These are phyloP conservation scores for Brachypodius melanocephalos DNA, from an alignment of 2,113 vertebrate genomes.

Conservation along the genomic window DNA sequence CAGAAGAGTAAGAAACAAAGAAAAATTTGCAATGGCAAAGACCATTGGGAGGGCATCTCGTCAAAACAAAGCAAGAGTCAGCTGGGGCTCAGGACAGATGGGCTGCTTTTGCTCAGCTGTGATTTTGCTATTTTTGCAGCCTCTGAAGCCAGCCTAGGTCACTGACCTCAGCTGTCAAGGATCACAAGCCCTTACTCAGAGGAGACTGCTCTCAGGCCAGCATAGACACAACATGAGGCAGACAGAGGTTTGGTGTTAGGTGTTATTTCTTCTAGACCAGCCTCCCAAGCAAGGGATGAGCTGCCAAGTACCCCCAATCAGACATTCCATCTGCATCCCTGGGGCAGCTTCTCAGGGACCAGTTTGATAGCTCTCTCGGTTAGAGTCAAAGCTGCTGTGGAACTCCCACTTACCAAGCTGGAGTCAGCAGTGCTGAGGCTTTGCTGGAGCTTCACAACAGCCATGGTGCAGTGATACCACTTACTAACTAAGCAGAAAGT, in stretches of 20 bases:
- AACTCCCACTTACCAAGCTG: background rate
- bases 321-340: accelerated
- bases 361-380: accelerated
- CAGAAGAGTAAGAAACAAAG: background rate
- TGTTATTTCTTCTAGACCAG: background rate
- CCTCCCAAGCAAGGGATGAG: background rate
- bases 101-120: background rate
- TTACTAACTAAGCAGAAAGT: background rate
- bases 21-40: background rate
- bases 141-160: background rate
- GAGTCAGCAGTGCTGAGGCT: background rate
- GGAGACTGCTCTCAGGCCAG: background rate
- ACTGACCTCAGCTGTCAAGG: background rate
- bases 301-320: background rate
- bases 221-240: background rate
- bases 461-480: background rate
- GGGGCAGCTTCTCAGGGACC: background rate
- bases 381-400: background rate
- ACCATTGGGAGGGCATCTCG: background rate
- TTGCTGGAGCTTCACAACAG: background rate
- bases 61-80: background rate
- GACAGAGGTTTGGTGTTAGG: background rate
- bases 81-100: background rate
- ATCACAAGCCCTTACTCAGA: accelerated
- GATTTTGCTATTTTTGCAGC: background rate